These are phyloP conservation scores for Peribatodes rhomboidaria DNA, from an alignment of 2,888 invertebrate genomes.

Conservation along the genomic window DNA sequence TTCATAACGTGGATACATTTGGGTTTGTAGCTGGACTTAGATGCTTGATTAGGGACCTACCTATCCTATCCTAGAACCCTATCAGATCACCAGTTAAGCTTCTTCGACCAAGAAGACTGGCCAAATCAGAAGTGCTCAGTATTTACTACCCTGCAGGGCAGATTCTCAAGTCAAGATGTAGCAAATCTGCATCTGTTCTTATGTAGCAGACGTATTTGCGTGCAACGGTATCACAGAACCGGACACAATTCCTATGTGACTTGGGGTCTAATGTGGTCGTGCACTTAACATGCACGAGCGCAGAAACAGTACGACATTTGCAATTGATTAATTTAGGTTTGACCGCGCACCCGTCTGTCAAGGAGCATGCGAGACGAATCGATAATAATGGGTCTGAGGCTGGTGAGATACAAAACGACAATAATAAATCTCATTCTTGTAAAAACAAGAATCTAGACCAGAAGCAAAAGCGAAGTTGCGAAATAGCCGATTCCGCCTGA, in stretches of 20 bases:
- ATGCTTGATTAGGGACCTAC: too few species aligned
- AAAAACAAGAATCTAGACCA: neutral
- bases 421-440: neutral
- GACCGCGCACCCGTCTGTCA: slow-evolving; percentile 39
- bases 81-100: too few species aligned
- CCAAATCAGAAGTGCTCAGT: too few species aligned
- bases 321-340: slow-evolving; percentile 45
- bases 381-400: slow-evolving; percentile 4
- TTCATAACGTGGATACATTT: too few species aligned
- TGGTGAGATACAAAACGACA: slow-evolving; percentile 13
- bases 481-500: neutral
- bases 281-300: slow-evolving; percentile 42
- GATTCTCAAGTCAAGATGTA: neutral
- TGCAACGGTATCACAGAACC: slow-evolving; percentile 57
- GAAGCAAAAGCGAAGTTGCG: neutral
- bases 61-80: too few species aligned
- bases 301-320: slow-evolving; percentile 41
- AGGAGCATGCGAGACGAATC: slow-evolving; percentile 32
- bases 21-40: too few species aligned
- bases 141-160: too few species aligned
- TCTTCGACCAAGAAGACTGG: too few species aligned
- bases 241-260: slow-evolving; percentile 58
- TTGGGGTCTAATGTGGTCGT: slow-evolving; percentile 50
- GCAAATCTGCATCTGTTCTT: slow-evolving; percentile 3
- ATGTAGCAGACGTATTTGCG: slow-evolving; percentile 50